Evolutionary conservation across 2,797 vertebrate species (phyloP).

Genomic region (Distichodus sexfasciatus): DNA sequence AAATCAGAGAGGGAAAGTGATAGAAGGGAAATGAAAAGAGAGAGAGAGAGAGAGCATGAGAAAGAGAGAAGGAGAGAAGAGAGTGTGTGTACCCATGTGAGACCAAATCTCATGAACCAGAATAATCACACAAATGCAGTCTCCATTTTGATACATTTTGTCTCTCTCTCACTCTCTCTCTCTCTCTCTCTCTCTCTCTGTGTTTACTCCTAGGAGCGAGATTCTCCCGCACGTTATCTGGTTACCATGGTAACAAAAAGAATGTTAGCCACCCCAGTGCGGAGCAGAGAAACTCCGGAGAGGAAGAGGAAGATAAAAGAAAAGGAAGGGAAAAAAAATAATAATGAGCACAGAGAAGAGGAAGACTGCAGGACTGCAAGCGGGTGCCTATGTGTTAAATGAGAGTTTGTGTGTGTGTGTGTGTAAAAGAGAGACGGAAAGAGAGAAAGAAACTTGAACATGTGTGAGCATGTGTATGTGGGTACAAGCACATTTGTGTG

Average conservation of each 20-base stretch:
- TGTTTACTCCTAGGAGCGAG: constrained; percentile 34
- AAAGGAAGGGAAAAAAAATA: constrained; percentile 17
- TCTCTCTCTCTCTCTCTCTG: neutral
- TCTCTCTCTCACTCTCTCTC: neutral
- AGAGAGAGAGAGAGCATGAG: neutral
- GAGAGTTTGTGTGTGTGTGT: neutral
- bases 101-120: neutral
- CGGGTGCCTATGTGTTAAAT: neutral
- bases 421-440: neutral
- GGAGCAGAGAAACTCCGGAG: constrained; percentile 28
- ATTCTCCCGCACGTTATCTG: constrained; percentile 39
- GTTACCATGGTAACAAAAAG: constrained; percentile 55
- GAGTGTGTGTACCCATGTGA: too few species aligned
- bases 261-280: constrained; percentile 31
- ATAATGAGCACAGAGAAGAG: constrained; percentile 18
- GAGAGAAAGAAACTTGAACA: too few species aligned
- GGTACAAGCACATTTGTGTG: neutral
- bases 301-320: constrained; percentile 25
- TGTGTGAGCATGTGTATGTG: neutral
- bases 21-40: too few species aligned
- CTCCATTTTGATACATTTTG: constrained; percentile 13
- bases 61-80: neutral
- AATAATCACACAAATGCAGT: neutral
- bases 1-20: too few species aligned
- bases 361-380: neutral